A percentile compares a stretch with the other conserved stretches of the same genome.
Evolutionary conservation across 2,113 vertebrate species (phyloP).

Genomic region (Paralichthys olivaceus): DNA sequence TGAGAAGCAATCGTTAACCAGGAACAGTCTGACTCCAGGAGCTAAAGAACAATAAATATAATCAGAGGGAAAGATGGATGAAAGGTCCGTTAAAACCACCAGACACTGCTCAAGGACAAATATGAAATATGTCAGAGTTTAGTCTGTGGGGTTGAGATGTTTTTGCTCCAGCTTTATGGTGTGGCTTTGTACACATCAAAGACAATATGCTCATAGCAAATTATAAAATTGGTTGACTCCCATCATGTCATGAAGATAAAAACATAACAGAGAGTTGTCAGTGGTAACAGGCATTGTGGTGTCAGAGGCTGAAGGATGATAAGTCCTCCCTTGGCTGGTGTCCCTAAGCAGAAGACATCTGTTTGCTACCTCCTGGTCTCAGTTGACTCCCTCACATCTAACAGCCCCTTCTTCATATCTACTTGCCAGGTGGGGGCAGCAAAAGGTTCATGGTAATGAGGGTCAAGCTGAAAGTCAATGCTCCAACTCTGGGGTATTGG

Average conservation of each 20-base stretch:
- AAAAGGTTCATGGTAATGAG: conserved; percentile 75
- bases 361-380: conserved; percentile 48
- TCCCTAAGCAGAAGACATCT: conserved; percentile 72
- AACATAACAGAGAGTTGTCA: conserved; percentile 15
- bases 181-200: neutral
- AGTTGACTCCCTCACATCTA: conserved; percentile 41
- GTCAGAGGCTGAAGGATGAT: conserved; percentile 39
- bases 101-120: conserved; percentile 31
- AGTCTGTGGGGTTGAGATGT: neutral
- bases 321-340: conserved; percentile 42
- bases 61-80: conserved; percentile 52
- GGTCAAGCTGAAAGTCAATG: conserved; percentile 79
- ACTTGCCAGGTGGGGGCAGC: conserved; percentile 63
- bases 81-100: conserved; percentile 35
- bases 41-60: conserved; percentile 76
- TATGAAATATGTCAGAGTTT: conserved; percentile 6
- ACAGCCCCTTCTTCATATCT: conserved; percentile 53
- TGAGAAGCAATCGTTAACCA: conserved; percentile 50
- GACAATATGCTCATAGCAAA: neutral
- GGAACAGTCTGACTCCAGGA: conserved; percentile 35
- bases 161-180: neutral
- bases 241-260: neutral
- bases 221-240: conserved; percentile 1
- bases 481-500: conserved; percentile 40
- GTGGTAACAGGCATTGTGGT: conserved; percentile 2